These are phyloP conservation scores for Portevinia maculata DNA, from an alignment of 2,888 invertebrate genomes.

Conservation along the genomic window DNA sequence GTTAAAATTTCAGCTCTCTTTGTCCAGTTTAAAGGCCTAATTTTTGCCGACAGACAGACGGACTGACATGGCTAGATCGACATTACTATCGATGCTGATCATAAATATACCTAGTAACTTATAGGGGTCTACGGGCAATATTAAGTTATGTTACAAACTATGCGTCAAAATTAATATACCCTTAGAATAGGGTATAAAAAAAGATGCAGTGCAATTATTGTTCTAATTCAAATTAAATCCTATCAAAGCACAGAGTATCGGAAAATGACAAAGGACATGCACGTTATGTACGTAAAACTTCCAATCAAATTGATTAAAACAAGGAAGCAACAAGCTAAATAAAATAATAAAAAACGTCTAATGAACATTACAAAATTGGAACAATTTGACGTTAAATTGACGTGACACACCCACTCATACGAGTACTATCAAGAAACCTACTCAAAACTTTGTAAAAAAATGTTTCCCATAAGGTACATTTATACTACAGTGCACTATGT, in stretches of 20 bases:
- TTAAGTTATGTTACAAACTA: no score
- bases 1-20: no score
- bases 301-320: no score
- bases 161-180: no score
- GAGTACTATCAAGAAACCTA: neutral
- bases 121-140: no score
- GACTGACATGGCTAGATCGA: no score
- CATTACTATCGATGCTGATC: no score
- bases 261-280: neutral
- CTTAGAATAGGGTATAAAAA: neutral
- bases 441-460: neutral
- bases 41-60: no score
- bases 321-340: neutral
- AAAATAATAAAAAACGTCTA: neutral
- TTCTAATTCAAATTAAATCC: neutral
- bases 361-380: slow-evolving; percentile 36
- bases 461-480: neutral
- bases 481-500: slow-evolving; percentile 36
- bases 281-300: neutral
- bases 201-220: neutral
- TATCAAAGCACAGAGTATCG: neutral
- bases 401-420: slow-evolving; percentile 8
- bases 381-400: slow-evolving; percentile 38
- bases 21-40: no score
- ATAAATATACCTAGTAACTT: no score